These are phyloP conservation scores for Tapera naevia DNA, from an alignment of 2,797 vertebrate species.

Conservation along the genomic window DNA sequence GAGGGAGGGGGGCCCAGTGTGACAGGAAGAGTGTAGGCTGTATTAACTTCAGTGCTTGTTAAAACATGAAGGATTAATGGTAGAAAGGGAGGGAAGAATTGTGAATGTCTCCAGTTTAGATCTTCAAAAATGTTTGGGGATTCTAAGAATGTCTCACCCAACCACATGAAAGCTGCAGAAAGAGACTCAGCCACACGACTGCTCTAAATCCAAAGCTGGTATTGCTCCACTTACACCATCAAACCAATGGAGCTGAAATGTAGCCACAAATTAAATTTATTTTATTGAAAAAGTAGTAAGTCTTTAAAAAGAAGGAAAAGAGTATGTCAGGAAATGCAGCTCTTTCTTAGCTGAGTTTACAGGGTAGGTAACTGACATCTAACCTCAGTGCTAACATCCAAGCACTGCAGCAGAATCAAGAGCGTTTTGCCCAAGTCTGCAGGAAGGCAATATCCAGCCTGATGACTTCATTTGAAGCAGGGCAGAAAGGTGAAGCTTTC, in stretches of 20 bases:
- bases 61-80: conserved; percentile 79
- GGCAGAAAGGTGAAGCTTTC: neutral
- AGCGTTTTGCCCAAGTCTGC: neutral
- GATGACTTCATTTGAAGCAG: neutral
- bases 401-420: neutral
- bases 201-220: conserved; percentile 75
- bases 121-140: conserved; percentile 80
- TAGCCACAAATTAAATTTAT: conserved; percentile 80
- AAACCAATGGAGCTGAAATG: conserved; percentile 75
- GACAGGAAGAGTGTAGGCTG: conserved; percentile 75
- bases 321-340: conserved; percentile 47
- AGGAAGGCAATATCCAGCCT: conserved; percentile 2
- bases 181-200: conserved; percentile 76
- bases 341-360: neutral
- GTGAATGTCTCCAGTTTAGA: conserved; percentile 79
- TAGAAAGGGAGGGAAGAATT: conserved; percentile 75
- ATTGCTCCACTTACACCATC: conserved; percentile 74
- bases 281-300: conserved; percentile 81
- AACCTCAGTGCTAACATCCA: conserved; percentile 15
- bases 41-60: conserved; percentile 76
- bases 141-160: conserved; percentile 76
- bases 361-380: conserved; percentile 44
- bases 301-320: conserved; percentile 65
- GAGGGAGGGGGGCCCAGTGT: conserved; percentile 47
- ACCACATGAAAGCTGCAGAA: conserved; percentile 80